phyloP scores from a whole-genome alignment of 2,797 vertebrate genomes.

The Notoglanidium macrostoma region DNA sequence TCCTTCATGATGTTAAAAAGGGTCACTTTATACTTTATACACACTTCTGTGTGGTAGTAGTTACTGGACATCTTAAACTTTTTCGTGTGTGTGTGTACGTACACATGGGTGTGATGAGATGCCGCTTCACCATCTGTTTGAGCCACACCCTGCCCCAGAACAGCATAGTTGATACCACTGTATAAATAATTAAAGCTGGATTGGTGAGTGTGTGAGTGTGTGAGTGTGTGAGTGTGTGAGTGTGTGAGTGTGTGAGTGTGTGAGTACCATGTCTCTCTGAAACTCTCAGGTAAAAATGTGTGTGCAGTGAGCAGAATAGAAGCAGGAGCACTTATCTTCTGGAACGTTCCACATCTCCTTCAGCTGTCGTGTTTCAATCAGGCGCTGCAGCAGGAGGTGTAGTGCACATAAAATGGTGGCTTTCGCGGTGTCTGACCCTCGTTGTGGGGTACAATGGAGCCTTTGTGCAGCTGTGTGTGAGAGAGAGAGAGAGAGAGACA shows the following conservation, averaged over 20 bases:
- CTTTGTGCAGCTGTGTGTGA: conserved; percentile 66
- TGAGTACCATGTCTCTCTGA: neutral
- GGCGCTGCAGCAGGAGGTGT: neutral
- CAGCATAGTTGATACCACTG: neutral
- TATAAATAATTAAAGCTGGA: conserved; percentile 7
- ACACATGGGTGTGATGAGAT: neutral
- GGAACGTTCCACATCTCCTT: conserved; percentile 12
- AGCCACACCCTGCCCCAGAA: neutral
- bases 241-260: neutral
- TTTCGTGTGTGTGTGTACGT: neutral
- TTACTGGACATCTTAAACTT: neutral
- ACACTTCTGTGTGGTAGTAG: neutral
- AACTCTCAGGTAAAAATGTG: neutral
- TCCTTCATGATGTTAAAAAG: neutral
- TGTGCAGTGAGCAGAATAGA: neutral
- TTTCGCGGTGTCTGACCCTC: conserved; percentile 70
- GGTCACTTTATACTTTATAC: neutral
- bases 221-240: neutral
- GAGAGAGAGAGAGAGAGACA: neutral
- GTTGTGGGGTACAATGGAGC: conserved; percentile 74
- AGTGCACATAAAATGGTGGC: conserved; percentile 31
- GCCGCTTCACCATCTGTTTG: neutral
- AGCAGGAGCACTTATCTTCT: neutral
- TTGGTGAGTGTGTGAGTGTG: neutral
- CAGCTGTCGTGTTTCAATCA: conserved; percentile 45